Percentiles rank a stretch among this genome's conserved stretches.
Evolutionary conservation across 2,113 vertebrate species (phyloP).

Genomic region (Scomber colias): DNA sequence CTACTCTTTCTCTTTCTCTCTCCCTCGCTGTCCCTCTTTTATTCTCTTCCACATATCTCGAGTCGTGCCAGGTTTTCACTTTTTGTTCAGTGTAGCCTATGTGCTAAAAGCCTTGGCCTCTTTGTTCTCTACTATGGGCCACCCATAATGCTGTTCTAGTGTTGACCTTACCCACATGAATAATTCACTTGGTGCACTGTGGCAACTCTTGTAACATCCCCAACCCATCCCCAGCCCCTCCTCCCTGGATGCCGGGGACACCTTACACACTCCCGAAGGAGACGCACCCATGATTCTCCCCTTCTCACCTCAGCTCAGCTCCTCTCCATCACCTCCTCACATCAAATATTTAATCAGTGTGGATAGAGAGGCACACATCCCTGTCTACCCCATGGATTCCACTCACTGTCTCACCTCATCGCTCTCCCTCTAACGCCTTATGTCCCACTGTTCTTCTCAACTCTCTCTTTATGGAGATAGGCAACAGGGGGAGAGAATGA

Average conservation of each 20-base stretch:
- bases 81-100: background rate
- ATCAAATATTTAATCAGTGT: conserved; percentile 78
- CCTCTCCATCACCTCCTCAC: conserved; percentile 40
- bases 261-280: conserved; percentile 60
- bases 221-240: conserved; percentile 43
- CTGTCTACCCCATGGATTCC: conserved; percentile 13
- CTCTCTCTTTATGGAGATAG: conserved; percentile 24
- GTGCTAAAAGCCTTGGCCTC: conserved; percentile 51
- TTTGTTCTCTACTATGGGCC: conserved; percentile 54
- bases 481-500: conserved; percentile 26
- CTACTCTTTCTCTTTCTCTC: conserved; percentile 6
- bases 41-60: background rate
- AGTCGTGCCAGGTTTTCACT: conserved; percentile 27
- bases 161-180: conserved; percentile 66
- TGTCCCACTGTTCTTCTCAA: conserved; percentile 29
- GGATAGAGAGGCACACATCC: conserved; percentile 45
- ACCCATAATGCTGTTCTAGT: conserved; percentile 55
- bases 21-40: background rate
- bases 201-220: conserved; percentile 67
- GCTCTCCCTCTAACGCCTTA: conserved; percentile 21
- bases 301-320: conserved; percentile 36
- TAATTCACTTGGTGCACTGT: conserved; percentile 70
- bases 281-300: conserved; percentile 52
- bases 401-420: conserved; percentile 37
- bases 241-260: conserved; percentile 53